These are phyloP conservation scores for Nephrotoma flavescens DNA, from an alignment of 2,888 invertebrate genomes.

Conservation along the genomic window DNA sequence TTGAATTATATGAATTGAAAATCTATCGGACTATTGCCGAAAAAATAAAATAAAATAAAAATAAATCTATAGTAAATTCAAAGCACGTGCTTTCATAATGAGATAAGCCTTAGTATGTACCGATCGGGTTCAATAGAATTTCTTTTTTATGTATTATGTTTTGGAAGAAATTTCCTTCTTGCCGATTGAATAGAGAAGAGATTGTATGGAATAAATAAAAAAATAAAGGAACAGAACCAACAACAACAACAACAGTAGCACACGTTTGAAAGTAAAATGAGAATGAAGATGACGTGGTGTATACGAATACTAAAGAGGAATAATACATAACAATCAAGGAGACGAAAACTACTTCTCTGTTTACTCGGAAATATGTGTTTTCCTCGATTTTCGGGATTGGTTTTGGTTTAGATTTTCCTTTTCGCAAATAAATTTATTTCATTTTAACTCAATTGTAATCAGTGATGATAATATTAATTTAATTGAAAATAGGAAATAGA, in stretches of 20 bases:
- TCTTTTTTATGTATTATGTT: not conserved
- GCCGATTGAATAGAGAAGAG: not conserved
- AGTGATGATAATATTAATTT: not conserved
- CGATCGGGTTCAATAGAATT: not conserved
- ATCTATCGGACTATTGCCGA: not conserved
- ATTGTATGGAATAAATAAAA: not conserved
- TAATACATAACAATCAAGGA: not conserved
- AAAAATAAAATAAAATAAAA: not conserved
- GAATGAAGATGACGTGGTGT: not conserved
- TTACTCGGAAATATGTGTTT: not conserved
- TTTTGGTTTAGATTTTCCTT: not conserved
- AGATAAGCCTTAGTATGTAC: not conserved
- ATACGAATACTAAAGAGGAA: not conserved
- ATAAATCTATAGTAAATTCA: not conserved
- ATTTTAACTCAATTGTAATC: not conserved
- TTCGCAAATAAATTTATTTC: not conserved
- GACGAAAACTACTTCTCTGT: not conserved
- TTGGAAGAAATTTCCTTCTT: not conserved
- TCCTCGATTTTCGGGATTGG: not conserved
- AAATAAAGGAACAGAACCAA: not conserved
- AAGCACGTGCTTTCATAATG: not conserved
- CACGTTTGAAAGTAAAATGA: not conserved
- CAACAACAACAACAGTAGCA: not conserved
- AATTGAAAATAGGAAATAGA: not conserved
- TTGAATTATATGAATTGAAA: not conserved